Percentiles rank a stretch among this genome's conserved stretches.
Evolutionary conservation across 2,797 vertebrate species (phyloP).

Genomic region (Cynopterus sphinx): DNA sequence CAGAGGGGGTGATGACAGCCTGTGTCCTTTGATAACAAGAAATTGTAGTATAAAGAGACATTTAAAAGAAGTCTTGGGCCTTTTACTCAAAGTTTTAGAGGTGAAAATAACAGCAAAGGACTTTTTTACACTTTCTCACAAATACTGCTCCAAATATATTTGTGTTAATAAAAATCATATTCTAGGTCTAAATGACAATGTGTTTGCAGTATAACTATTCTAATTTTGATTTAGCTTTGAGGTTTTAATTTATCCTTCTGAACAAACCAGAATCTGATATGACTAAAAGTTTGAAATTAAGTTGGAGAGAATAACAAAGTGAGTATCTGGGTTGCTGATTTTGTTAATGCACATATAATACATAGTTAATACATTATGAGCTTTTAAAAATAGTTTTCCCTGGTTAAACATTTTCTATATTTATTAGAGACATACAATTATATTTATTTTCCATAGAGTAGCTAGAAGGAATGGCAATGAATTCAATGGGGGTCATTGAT

Average conservation of each 20-base stretch:
- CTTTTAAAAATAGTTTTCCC: not conserved
- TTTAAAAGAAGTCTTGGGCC: not conserved
- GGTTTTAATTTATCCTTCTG: not conserved
- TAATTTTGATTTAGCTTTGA: not conserved
- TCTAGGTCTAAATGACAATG: not conserved
- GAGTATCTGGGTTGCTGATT: not conserved
- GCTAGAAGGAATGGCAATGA: not conserved
- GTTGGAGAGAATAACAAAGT: not conserved
- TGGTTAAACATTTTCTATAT: not conserved
- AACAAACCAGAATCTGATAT: not conserved
- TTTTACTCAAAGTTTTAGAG: not conserved
- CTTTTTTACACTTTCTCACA: not conserved
- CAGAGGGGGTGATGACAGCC: conserved; percentile 27
- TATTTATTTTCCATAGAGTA: not conserved
- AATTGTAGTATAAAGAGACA: conserved; percentile 42
- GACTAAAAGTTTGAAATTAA: conserved; percentile 13
- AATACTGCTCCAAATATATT: not conserved
- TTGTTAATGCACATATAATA: not conserved
- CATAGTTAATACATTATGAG: not conserved
- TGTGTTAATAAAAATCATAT: not conserved
- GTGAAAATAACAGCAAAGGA: not conserved
- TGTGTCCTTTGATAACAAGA: conserved; percentile 39
- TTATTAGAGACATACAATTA: not conserved
- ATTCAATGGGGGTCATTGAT: not conserved
- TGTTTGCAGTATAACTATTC: not conserved